Conservation (phyloP, 2,888 invertebrate genomes). For the Cerastis leucographa region DNA sequence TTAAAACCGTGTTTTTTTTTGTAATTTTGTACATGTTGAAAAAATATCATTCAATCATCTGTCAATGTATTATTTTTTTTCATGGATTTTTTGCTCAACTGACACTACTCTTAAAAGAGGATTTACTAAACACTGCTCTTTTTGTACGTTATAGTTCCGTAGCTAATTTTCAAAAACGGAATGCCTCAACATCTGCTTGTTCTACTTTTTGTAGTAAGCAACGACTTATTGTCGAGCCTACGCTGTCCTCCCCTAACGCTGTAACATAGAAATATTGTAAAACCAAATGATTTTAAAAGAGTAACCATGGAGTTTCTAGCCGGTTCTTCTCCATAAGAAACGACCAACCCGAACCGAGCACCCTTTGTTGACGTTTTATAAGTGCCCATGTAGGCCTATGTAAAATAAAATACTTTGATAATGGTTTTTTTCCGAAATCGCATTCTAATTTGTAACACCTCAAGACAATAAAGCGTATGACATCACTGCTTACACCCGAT, state of each 20-base stretch:
- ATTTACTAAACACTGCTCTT: not conserved
- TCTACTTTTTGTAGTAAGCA: too few species aligned
- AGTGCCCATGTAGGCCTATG: too few species aligned
- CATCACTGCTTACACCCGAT: conserved; percentile 26
- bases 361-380: too few species aligned
- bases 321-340: too few species aligned
- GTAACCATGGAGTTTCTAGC: too few species aligned
- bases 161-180: not conserved
- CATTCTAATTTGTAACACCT: not conserved
- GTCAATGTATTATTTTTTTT: not conserved
- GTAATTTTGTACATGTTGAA: not conserved
- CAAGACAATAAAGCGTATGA: conserved; percentile 8
- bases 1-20: not conserved
- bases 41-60: not conserved
- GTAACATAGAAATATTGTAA: too few species aligned
- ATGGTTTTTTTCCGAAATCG: not conserved
- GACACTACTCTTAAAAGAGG: not conserved
- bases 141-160: not conserved
- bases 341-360: too few species aligned
- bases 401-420: too few species aligned
- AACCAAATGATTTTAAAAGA: too few species aligned
- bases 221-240: too few species aligned
- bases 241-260: too few species aligned
- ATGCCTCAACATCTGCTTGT: too few species aligned
- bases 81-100: not conserved